These are phyloP conservation scores for Aspidiotus rigidus DNA, from an alignment of 2,888 invertebrate species.

Conservation along the genomic window DNA sequence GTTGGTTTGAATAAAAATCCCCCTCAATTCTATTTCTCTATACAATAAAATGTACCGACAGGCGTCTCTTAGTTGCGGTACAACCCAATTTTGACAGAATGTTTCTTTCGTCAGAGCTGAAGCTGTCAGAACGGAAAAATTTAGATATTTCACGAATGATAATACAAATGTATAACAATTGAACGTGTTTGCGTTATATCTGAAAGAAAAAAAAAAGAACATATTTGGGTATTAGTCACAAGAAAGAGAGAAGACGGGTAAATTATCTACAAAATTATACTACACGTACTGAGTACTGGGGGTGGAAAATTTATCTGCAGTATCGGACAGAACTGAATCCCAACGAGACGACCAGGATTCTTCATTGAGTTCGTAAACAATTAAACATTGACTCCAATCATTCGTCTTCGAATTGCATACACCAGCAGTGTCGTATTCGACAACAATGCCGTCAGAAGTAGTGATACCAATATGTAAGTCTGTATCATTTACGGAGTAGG, in stretches of 20 bases:
- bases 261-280: background rate
- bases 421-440: slow-evolving; percentile 76
- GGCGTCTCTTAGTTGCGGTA: slow-evolving; percentile 13
- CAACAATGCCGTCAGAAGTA: slow-evolving; percentile 65
- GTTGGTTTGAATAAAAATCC: background rate
- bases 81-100: slow-evolving; percentile 14
- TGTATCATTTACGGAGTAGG: slow-evolving; percentile 63
- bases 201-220: slow-evolving; percentile 37
- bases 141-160: slow-evolving; percentile 58
- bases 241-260: background rate
- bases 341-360: slow-evolving; percentile 59
- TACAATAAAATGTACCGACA: slow-evolving; percentile 10
- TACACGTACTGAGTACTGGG: slow-evolving; percentile 37
- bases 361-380: slow-evolving; percentile 41
- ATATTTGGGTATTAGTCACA: background rate
- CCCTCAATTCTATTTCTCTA: slow-evolving; percentile 9
- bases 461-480: slow-evolving; percentile 87
- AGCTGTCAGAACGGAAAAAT: slow-evolving; percentile 2
- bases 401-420: slow-evolving; percentile 44
- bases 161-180: slow-evolving; percentile 84
- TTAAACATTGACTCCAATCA: slow-evolving; percentile 47
- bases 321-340: slow-evolving; percentile 59
- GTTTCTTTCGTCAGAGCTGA: background rate
- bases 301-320: slow-evolving; percentile 40
- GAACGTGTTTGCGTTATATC: slow-evolving; percentile 65